Percentiles rank a stretch among this genome's conserved stretches.
Conservation (phyloP, 2,113 vertebrate species). For the Cochlearius cochlearius region DNA sequence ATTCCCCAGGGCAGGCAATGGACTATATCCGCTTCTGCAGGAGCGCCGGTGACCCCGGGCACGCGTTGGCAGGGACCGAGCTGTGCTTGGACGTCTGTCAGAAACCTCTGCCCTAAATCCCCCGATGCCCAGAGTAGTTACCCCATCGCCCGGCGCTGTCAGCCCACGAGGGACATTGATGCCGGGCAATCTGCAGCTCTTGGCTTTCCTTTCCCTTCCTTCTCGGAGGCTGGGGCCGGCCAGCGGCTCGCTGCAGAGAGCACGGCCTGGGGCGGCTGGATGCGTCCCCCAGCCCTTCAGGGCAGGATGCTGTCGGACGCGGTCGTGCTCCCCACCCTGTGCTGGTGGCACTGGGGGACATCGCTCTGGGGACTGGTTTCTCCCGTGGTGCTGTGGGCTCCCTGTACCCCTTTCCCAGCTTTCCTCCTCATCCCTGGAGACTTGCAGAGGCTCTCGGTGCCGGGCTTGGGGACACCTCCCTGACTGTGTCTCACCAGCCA, state of each 20-base stretch:
- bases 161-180: rapidly evolving
- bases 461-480: rapidly evolving
- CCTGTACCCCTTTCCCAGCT: neutral
- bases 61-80: rapidly evolving
- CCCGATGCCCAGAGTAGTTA: rapidly evolving
- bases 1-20: neutral
- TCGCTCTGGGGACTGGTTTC: neutral
- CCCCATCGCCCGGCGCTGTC: rapidly evolving
- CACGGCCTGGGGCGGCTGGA: neutral
- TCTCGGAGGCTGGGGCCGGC: neutral
- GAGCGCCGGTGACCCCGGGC: neutral
- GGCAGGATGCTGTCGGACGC: neutral
- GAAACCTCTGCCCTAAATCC: neutral
- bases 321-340: neutral
- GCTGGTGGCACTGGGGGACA: neutral
- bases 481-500: rapidly evolving
- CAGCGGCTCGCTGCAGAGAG: neutral
- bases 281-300: neutral
- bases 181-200: neutral
- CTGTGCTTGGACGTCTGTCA: neutral
- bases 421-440: neutral
- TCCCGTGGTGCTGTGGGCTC: rapidly evolving
- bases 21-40: rapidly evolving
- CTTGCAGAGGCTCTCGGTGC: rapidly evolving
- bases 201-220: neutral